Percentiles rank a stretch among this genome's conserved stretches.
phyloP scores from a whole-genome alignment of 1,140 invertebrate genomes.

The Melitaea cinxia region DNA sequence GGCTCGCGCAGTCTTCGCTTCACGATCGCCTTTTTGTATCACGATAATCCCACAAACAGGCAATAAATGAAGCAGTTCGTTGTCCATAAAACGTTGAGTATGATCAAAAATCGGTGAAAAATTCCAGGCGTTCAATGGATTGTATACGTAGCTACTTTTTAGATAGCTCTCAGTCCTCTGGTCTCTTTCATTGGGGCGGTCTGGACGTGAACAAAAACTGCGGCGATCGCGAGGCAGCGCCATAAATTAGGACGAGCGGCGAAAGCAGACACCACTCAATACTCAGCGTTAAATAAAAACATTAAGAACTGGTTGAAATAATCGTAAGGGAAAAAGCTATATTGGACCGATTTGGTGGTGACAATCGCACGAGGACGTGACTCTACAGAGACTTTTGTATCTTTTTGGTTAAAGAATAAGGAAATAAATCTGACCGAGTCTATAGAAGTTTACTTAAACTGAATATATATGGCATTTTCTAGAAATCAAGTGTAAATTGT shows the following conservation, averaged over 20 bases:
- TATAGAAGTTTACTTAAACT: conserved; percentile 26
- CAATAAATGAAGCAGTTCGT: conserved; percentile 22
- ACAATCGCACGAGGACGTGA: conserved; percentile 39
- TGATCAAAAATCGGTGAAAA: conserved; percentile 14
- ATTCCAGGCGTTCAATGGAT: conserved; percentile 28
- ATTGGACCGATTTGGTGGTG: conserved; percentile 68
- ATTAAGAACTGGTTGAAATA: conserved; percentile 76
- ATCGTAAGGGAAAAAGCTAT: conserved; percentile 70
- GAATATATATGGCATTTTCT: conserved; percentile 25
- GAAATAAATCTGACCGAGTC: conserved; percentile 36
- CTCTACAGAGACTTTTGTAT: conserved; percentile 30
- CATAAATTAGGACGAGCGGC: conserved; percentile 74
- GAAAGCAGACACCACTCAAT: conserved; percentile 73
- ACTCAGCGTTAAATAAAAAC: conserved; percentile 77
- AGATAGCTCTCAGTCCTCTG: conserved; percentile 6
- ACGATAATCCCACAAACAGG: conserved; percentile 12
- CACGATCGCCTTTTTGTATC: conserved; percentile 58
- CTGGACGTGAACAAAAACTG: conserved; percentile 61
- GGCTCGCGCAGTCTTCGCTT: conserved; percentile 51
- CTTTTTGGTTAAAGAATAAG: conserved; percentile 33
- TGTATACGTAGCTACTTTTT: conserved; percentile 13
- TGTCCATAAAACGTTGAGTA: conserved; percentile 32
- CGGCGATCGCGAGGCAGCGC: conserved; percentile 57
- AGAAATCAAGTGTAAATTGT: conserved; percentile 20
- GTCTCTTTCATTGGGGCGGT: conserved; percentile 39